Percentiles rank a stretch among this genome's conserved stretches.
phyloP scores from a whole-genome alignment of 2,113 vertebrate genomes.

The Gallinago jamesoni region DNA sequence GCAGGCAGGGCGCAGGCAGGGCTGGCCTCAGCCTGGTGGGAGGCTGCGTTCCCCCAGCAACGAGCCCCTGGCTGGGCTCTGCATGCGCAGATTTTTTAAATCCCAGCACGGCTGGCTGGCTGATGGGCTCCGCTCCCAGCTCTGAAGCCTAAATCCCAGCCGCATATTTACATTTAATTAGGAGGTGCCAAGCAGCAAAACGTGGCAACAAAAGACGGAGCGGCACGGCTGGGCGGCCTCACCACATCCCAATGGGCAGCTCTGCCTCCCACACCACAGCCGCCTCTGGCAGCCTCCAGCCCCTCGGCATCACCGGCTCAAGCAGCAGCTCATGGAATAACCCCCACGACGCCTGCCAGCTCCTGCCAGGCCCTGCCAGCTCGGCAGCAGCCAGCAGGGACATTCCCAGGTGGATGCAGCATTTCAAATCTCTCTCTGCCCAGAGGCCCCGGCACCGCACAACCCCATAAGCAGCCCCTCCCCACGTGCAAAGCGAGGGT shows the following conservation, averaged over 20 bases:
- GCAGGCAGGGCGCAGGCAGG: not conserved
- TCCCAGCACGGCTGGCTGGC: slow-evolving; percentile 60
- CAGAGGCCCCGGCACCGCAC: rapidly evolving
- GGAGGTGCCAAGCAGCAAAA: slow-evolving; percentile 57
- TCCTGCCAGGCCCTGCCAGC: not conserved
- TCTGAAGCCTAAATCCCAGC: slow-evolving; percentile 59
- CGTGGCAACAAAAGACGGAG: not conserved
- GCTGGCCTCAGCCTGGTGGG: not conserved
- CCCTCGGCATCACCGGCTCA: rapidly evolving
- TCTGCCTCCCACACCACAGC: not conserved
- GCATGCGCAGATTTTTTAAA: slow-evolving; percentile 4
- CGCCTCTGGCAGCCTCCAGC: rapidly evolving
- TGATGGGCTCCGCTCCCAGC: slow-evolving; percentile 60
- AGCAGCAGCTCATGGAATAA: not conserved
- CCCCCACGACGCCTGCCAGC: not conserved
- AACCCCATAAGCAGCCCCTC: rapidly evolving
- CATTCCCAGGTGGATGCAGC: not conserved
- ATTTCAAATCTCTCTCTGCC: not conserved
- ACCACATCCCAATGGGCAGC: not conserved
- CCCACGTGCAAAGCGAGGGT: rapidly evolving
- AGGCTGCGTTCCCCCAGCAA: slow-evolving; percentile 56
- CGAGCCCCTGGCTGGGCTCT: slow-evolving; percentile 28
- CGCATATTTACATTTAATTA: slow-evolving; percentile 69
- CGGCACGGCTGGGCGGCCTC: not conserved
- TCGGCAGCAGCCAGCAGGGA: not conserved